Base-by-base conservation (phyloP, 2,888 invertebrate genomes). In the Dioctria linearis region DNA sequence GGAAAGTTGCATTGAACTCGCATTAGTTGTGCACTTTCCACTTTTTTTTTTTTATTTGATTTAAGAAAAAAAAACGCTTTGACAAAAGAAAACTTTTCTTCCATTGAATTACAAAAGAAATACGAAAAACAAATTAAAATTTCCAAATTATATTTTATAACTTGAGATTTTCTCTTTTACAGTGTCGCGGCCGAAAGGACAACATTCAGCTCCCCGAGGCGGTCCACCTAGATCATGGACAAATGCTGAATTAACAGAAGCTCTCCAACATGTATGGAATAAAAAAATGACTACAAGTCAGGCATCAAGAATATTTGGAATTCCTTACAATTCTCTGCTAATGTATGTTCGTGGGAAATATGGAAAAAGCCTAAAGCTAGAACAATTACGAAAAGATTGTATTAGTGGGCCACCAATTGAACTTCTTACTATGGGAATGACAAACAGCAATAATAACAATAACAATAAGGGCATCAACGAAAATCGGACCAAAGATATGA, bases 251-350 rank as follows among this genome's bases (percentile, higher is more conserved):
- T 91, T 96, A 76, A 96, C 96, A 76, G 95, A 96, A 89, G 96
- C 96, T 2, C 91, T 96, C 78, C 96, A 96, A 86, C 96, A 96
- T 89, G 96, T 96, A n/a, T 96, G 96, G 96, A 96, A 96, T 89
- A 96, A 96, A 87, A 96, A 96, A 88, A 96, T 96, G 96, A 96
- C 96, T 83, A 96, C 96, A 65, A 96, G 96, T 86, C 96, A 96
- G 89, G 96, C 96, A 8, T 96, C 96, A 40, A 90, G 96, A 83
- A 95, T 96, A 87, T 96, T 96, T 89, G 96, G 96, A 63, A 96
- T 96, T 84, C 96, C 96, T n/a, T 96, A 96, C 91, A 96, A 96
- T 90, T 96, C 96, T 66, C 91, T 96, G 71, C 90, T 96, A 80
- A 96, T 96, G 96, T 96, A 96, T 90, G 96, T 96, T 43, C 92